Conservation (phyloP, 2,797 vertebrate genomes). For the Darevskia mixta region DNA sequence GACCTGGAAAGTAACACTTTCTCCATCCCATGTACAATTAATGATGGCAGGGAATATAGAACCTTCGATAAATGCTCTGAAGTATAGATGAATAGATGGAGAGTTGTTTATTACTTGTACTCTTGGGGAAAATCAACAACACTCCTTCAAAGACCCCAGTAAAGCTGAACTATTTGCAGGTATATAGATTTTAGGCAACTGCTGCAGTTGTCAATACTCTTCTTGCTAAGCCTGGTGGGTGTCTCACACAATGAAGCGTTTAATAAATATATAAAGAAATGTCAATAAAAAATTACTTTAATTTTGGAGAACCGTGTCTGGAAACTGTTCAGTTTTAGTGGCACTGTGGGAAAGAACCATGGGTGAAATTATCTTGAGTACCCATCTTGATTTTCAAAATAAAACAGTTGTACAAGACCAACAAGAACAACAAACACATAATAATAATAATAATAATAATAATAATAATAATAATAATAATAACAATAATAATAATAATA, state of each 20-base stretch:
- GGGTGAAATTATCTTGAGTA: not conserved
- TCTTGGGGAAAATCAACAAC: constrained; percentile 29
- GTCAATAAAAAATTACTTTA: constrained; percentile 44
- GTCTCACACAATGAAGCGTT: constrained; percentile 21
- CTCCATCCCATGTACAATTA: constrained; percentile 5
- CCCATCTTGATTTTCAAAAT: constrained; percentile 28
- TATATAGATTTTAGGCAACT: constrained; percentile 48
- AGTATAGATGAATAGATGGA: constrained; percentile 18
- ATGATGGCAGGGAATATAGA: constrained; percentile 37
- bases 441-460: no score
- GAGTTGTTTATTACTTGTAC: constrained; percentile 40
- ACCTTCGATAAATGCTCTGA: constrained; percentile 30
- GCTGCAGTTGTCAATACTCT: constrained; percentile 39
- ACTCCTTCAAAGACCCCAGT: not conserved
- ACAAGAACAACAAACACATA: not conserved
- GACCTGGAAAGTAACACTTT: constrained; percentile 22
- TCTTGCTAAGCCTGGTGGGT: constrained; percentile 9
- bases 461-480: no score
- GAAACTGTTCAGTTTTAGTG: constrained; percentile 22
- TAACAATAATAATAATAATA: no score
- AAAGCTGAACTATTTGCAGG: constrained; percentile 20
- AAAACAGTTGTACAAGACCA: constrained; percentile 12
- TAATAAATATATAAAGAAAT: constrained; percentile 48
- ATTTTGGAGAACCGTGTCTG: constrained; percentile 15
- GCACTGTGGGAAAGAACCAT: constrained; percentile 27